Evolutionary conservation across 2,113 vertebrate species (phyloP).

Genomic region (Cochlearius cochlearius): DNA sequence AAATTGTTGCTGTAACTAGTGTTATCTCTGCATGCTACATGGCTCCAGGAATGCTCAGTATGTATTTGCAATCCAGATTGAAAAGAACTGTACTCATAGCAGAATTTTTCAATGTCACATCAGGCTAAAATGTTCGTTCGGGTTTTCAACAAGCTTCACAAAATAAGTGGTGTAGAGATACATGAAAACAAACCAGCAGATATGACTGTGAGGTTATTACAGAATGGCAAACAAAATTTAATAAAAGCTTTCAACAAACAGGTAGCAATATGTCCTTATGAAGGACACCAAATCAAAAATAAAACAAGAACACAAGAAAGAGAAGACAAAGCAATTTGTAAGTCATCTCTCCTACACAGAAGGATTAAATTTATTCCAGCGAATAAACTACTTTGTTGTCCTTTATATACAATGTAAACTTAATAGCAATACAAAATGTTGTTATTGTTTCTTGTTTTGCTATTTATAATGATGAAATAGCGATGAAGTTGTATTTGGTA

Average conservation of each 20-base stretch:
- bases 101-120: background rate
- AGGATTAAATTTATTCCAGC: background rate
- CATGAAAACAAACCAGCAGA: background rate
- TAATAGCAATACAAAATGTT: background rate
- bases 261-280: background rate
- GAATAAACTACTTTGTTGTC: background rate
- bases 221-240: background rate
- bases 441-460: background rate
- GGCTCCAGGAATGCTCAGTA: background rate
- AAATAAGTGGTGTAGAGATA: background rate
- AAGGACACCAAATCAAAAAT: background rate
- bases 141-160: background rate
- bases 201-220: background rate
- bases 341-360: background rate
- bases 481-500: background rate
- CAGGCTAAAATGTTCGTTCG: background rate
- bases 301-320: background rate
- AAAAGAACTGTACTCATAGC: background rate
- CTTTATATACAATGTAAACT: background rate
- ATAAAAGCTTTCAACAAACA: background rate
- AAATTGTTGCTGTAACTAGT: constrained; percentile 25
- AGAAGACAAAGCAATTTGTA: background rate
- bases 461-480: background rate
- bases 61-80: background rate
- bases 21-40: constrained; percentile 6